phyloP scores from a whole-genome alignment of 2,113 vertebrate species.

The Apodemus sylvaticus region DNA sequence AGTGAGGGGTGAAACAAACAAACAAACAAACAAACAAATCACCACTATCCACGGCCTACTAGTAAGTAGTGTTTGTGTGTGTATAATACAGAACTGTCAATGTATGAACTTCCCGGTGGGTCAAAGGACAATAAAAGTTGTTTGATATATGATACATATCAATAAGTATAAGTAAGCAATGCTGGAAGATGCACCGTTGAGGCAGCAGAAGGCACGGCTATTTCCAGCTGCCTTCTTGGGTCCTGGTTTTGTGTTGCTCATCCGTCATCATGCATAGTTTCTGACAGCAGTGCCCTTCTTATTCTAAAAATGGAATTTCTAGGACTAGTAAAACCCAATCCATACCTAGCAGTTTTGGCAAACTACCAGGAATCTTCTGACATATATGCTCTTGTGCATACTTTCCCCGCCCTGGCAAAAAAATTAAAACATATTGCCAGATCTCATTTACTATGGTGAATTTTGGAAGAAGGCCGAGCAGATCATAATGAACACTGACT shows the following conservation, averaged over 20 bases:
- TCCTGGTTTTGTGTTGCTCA: background rate
- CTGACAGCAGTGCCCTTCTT: background rate
- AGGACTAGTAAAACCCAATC: background rate
- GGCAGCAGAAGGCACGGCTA: background rate
- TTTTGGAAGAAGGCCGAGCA: background rate
- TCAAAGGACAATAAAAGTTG: background rate
- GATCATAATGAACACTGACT: background rate
- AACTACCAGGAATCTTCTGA: conserved; percentile 30
- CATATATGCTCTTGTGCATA: background rate
- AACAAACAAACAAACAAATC: background rate
- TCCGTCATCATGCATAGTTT: background rate
- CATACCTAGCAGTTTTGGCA: background rate
- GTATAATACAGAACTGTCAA: background rate
- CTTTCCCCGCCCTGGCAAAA: background rate
- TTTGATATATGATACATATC: conserved; percentile 1
- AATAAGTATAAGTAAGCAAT: background rate
- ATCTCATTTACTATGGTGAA: conserved; percentile 28
- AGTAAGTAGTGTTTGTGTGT: background rate
- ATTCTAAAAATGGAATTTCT: background rate
- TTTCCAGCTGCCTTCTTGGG: background rate
- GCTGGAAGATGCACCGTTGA: background rate
- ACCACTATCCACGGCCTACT: background rate
- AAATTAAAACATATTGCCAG: background rate
- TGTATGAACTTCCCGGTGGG: background rate
- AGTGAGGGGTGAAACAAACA: no score